Evolutionary conservation across 2,888 invertebrate species (phyloP), one percentile per base, ranked within the genome.

Genomic region (Phyllotreta cruciferae): DNA sequence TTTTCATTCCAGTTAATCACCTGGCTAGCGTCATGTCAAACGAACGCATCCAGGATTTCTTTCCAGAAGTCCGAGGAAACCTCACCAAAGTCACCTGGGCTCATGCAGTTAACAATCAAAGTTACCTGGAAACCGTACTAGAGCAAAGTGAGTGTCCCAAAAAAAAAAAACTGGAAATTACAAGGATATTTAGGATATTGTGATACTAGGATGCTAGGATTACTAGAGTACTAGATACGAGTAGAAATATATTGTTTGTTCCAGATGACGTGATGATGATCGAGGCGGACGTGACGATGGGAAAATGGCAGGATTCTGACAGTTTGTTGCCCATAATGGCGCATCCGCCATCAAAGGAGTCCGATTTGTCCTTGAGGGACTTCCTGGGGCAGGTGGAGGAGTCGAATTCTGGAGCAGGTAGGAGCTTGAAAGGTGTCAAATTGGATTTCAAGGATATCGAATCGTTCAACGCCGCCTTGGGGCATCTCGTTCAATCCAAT

Each of bases 401-500:
- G n/a, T 66, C 66, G 10, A 68, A 63, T 42, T 52, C 9, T 14
- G 36, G 11, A 14, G 50, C 11, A 1, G n/a, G 34, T 44, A 39
- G 49, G 9, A 38, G 34, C 34, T 39, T 73, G 66, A 94, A 92
- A 77, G 95, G 94, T 0, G 87, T 94, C 0, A 96, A 96, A 78
- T 82, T 96, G 47, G 95, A 96, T 80, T 95, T 96, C 77, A 96
- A 96, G 80, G 85, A 86, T 1, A 88, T 89, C 45, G 90, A 90
- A 49, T 92, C 90, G 0, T 90, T 90, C 74, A 83, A 86, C 60
- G 82, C 81, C 41, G 86, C 90, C 3, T 80, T 85, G 37, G 75
- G 77, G 0, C 79, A 86, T 55, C 72, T 88, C 34, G 75, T 77
- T 5, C 38, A 74, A 72, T 71, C 80, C 70, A 70, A 76, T 36